Percentiles rank a stretch among this genome's conserved stretches.
phyloP scores from a whole-genome alignment of 2,797 vertebrate genomes.

The Epinephelus malabaricus region DNA sequence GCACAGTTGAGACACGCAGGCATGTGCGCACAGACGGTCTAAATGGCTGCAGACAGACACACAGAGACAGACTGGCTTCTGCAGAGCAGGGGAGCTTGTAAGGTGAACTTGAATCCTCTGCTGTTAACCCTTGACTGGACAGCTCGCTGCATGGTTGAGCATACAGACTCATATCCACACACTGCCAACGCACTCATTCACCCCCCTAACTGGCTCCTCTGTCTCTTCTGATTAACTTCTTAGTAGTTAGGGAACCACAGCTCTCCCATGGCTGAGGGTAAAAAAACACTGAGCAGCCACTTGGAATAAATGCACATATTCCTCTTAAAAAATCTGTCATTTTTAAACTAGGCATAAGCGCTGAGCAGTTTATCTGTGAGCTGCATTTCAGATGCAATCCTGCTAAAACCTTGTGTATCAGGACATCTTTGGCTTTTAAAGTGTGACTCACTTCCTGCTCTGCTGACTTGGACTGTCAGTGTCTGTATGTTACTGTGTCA shows the following conservation, averaged over 20 bases:
- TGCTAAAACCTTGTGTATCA: conserved; percentile 6
- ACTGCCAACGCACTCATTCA: conserved; percentile 49
- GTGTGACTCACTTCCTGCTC: conserved; percentile 39
- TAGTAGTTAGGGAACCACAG: conserved; percentile 68
- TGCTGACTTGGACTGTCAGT: conserved; percentile 24
- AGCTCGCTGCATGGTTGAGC: conserved; percentile 5
- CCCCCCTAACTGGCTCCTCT: conserved; percentile 46
- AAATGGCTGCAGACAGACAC: conserved; percentile 34
- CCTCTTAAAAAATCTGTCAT: conserved; percentile 45
- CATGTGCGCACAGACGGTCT: conserved; percentile 4
- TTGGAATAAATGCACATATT: conserved; percentile 55
- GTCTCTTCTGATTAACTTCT: conserved; percentile 66
- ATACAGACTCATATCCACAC: conserved; percentile 23
- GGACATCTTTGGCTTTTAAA: conserved; percentile 26
- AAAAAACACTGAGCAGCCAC: conserved; percentile 8
- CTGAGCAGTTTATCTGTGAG: neutral
- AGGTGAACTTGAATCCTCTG: conserved; percentile 47
- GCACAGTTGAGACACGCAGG: conserved; percentile 14
- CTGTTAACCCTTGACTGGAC: conserved; percentile 47
- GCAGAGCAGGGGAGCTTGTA: conserved; percentile 14
- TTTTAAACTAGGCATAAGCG: conserved; percentile 20
- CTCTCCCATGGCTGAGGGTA: conserved; percentile 57
- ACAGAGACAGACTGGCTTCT: conserved; percentile 24
- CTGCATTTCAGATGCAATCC: conserved; percentile 19
- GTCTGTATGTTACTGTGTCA: conserved; percentile 33